Conservation (phyloP, 2,797 vertebrate species). For the Pseudochromis fuscus region DNA sequence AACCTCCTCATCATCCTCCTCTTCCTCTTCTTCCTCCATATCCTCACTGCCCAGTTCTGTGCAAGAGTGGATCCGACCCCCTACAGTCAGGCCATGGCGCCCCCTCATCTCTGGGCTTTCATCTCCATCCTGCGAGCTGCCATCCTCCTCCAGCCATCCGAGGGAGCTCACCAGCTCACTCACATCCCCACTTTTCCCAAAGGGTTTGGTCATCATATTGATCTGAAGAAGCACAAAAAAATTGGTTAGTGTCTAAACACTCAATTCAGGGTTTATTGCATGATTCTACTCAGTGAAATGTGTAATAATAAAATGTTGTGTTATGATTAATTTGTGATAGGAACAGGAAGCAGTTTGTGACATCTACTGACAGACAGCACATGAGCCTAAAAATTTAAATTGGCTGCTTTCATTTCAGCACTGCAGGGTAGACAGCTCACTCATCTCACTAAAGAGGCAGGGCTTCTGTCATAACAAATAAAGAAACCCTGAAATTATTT, state of each 20-base stretch:
- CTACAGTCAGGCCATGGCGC: constrained; percentile 73
- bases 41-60: constrained; percentile 86
- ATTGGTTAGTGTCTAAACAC: constrained; percentile 1
- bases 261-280: not conserved
- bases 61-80: constrained; percentile 64
- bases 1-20: constrained; percentile 86
- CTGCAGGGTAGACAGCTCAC: constrained; percentile 65
- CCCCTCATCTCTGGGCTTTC: constrained; percentile 77
- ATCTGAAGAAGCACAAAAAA: constrained; percentile 74
- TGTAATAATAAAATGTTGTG: not conserved
- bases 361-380: not conserved
- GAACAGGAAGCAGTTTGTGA: not conserved
- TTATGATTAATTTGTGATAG: not conserved
- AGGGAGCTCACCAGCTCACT: constrained; percentile 89
- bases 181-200: constrained; percentile 85
- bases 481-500: constrained; percentile 5
- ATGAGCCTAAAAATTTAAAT: constrained; percentile 6
- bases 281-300: not conserved
- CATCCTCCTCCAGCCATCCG: constrained; percentile 88
- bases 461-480: not conserved
- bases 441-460: not conserved
- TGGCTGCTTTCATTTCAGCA: constrained; percentile 65
- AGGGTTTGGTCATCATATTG: constrained; percentile 89
- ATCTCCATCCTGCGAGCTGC: constrained; percentile 89
- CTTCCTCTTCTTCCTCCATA: constrained; percentile 88